These are phyloP conservation scores for Gouania willdenowi DNA, from an alignment of 2,797 vertebrate species.

Conservation along the genomic window DNA sequence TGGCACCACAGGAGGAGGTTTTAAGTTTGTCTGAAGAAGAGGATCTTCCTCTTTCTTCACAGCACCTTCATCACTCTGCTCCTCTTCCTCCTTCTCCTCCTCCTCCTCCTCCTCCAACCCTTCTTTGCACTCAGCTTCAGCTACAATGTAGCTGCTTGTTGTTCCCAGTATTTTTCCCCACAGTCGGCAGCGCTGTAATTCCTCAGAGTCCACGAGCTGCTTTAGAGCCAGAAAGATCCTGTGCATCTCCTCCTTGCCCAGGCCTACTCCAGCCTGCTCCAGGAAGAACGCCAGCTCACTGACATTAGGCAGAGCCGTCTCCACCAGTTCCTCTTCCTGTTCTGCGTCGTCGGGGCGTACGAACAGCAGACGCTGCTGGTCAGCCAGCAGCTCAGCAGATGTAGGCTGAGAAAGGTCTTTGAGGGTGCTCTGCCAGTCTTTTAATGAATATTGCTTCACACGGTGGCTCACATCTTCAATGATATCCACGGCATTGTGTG, in stretches of 20 bases:
- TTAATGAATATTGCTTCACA: constrained; percentile 78
- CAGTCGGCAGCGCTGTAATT: constrained; percentile 81
- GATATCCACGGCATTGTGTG: constrained; percentile 82
- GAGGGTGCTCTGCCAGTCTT: constrained; percentile 75
- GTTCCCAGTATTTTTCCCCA: constrained; percentile 93
- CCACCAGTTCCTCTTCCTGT: constrained; percentile 63
- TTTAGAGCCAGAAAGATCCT: constrained; percentile 86
- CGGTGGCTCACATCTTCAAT: constrained; percentile 86
- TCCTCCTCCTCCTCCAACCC: constrained; percentile 74
- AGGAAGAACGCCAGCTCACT: constrained; percentile 86
- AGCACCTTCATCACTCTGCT: too few species aligned
- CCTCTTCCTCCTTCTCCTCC: constrained; percentile 37
- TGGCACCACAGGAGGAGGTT: too few species aligned
- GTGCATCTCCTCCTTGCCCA: constrained; percentile 84
- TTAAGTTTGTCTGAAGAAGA: too few species aligned
- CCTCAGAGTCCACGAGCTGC: constrained; percentile 76
- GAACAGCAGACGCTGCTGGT: constrained; percentile 80
- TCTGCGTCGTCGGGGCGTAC: constrained; percentile 49
- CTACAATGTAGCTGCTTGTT: constrained; percentile 84
- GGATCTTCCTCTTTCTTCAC: too few species aligned
- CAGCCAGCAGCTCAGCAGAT: constrained; percentile 71
- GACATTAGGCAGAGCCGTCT: too few species aligned
- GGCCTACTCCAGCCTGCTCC: constrained; percentile 86
- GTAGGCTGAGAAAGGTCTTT: constrained; percentile 62
- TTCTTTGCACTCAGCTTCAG: constrained; percentile 79